Evolutionary conservation across 2,888 invertebrate genomes (phyloP), one percentile per base, ranked within the genome.

Genomic region (Hartigia nigra): DNA sequence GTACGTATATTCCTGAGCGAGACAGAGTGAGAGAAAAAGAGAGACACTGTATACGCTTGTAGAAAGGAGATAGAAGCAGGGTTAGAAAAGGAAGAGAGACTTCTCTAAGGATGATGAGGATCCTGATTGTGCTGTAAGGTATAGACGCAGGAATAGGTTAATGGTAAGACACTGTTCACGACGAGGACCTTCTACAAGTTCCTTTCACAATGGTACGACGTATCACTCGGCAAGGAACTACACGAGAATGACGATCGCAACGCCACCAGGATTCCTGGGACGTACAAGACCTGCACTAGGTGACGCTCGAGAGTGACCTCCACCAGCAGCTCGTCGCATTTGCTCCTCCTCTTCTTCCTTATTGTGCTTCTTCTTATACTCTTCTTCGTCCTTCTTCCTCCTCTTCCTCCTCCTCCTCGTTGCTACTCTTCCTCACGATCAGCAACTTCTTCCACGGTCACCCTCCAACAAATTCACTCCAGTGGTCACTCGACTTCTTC

Each of bases 291-390:
- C 55, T 55, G 81, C 84, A 78, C 84, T 82, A 78, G 80, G 81
- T 81, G 85, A 77, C 82, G 80, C 83, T 85, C 81, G 79, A 82
- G 81, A 85, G 83, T 83, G 84, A 83, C 84, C 85, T 84, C 55
- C 55, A 55, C 55, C 55, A 55, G 55, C 55, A 55, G 55, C 55
- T 55, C 55, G 55, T 55, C 55, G 55, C 23, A 55, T 55, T 55
- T 55, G 2, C 55, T 55, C 55, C 55, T 55, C 55, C 23, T 55
- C 23, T 55, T 55, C 86, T 85, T 85, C 85, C 84, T 84, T 55
- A 55, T 55, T 55, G 55, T 55, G 55, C 55, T 55, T 5, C 23
- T 39, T 39, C 14, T 55, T 23, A 55, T 55, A 55, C 23, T 23
- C 55, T 12, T 39, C 14, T 9, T 55, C 55, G 5, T 55, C 9